These are phyloP conservation scores for Dolichotis patagonum DNA, from an alignment of 2,113 vertebrate genomes.

Conservation along the genomic window DNA sequence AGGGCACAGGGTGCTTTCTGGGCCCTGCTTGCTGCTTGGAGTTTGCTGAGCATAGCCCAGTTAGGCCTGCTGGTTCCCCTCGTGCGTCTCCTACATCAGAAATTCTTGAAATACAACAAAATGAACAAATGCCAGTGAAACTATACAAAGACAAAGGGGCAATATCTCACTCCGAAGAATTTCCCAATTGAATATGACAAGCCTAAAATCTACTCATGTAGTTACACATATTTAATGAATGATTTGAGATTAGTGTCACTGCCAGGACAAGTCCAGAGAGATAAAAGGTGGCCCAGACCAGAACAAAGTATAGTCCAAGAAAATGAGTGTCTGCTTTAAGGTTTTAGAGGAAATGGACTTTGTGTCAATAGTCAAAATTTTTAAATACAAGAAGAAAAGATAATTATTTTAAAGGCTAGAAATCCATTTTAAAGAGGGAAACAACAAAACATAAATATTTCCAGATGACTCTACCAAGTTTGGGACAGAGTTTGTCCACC, in stretches of 20 bases:
- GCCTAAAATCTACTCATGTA: neutral
- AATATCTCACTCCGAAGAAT: neutral
- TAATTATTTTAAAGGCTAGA: neutral
- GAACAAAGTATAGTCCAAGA: neutral
- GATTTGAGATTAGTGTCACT: neutral
- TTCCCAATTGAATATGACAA: neutral
- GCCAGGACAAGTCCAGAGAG: neutral
- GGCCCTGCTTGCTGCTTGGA: too few relatives aligned
- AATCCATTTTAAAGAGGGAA: neutral
- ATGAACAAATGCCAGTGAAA: conserved; percentile 14
- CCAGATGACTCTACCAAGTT: neutral
- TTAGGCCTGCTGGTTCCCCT: too few relatives aligned
- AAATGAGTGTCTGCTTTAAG: neutral
- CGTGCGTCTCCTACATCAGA: too few relatives aligned
- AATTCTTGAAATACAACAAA: conserved; percentile 40
- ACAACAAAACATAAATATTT: neutral
- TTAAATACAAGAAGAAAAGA: neutral
- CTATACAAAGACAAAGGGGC: neutral
- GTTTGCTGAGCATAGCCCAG: too few relatives aligned
- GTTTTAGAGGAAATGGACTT: neutral
- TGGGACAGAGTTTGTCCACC: neutral
- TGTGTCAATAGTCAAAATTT: neutral
- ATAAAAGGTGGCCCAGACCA: neutral
- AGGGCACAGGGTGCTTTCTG: too few relatives aligned
- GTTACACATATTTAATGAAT: neutral